Percentiles rank a stretch among this genome's conserved stretches.
phyloP scores from a whole-genome alignment of 2,888 invertebrate species.

The Pheosia tremula region DNA sequence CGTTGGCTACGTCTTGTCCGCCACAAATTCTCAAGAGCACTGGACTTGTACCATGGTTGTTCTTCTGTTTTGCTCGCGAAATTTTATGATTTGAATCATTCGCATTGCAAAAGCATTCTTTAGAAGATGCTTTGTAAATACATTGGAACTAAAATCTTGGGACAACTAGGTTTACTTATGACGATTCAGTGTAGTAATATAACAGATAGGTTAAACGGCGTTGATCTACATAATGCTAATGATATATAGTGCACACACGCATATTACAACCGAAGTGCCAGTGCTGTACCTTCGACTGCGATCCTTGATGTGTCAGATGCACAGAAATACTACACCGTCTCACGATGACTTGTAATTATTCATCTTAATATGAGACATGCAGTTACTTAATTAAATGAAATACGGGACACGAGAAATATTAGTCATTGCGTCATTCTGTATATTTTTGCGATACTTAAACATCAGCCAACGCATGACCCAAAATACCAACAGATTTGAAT shows the following conservation, averaged over 20 bases:
- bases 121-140: too few species aligned
- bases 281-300: slow-evolving; percentile 22
- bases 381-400: not conserved
- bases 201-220: not conserved
- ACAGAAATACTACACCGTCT: slow-evolving; percentile 31
- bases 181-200: not conserved
- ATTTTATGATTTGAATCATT: too few species aligned
- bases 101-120: too few species aligned
- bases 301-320: slow-evolving; percentile 32
- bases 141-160: too few species aligned
- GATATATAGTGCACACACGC: not conserved
- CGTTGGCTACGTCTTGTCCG: not conserved
- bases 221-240: not conserved
- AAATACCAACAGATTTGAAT: too few species aligned
- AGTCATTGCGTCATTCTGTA: not conserved
- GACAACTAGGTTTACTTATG: too few species aligned
- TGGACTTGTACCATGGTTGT: too few species aligned
- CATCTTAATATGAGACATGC: not conserved
- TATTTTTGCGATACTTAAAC: not conserved
- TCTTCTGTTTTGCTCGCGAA: too few species aligned
- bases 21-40: too few species aligned
- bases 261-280: not conserved
- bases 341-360: slow-evolving; percentile 28
- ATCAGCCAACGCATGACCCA: too few species aligned
- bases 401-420: not conserved